Evolutionary conservation across 2,797 vertebrate species (phyloP), one percentile per base, ranked within the genome.

Genomic region (Acestrorhynchus altus): DNA sequence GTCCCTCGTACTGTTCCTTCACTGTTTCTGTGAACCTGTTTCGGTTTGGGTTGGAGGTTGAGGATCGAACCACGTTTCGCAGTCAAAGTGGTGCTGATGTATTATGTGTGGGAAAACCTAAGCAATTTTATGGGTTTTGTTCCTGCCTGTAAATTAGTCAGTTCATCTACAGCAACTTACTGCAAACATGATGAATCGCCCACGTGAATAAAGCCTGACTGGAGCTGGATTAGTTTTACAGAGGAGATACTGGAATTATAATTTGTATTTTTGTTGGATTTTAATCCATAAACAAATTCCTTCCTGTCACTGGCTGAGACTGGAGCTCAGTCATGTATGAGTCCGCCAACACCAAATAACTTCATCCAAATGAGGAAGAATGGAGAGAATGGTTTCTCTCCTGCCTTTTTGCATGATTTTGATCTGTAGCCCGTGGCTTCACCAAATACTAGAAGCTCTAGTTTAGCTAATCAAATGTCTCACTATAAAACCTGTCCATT

Each of bases 211-310:
- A 35, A 60, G 18, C n/a, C 18, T 18, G 39, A 20, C 39, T 40
- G 1, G 9, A 63, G 31, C 60, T 63, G 60, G 60, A 63, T 63
- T 40, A 63, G 60, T 40, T 10, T 20, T 20, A 63, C 60, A 40
- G 18, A 13, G n/a, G 28, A 63, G 18, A 18, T 20, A 3, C 20
- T 60, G 28, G 28, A 1, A 24, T 20, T 24, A 16, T 1, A 18
- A 16, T 18, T 6, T n/a, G n/a, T n/a, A n/a, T n/a, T n/a, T n/a
- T n/a, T n/a, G n/a, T n/a, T n/a, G n/a, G n/a, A n/a, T n/a, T n/a
- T n/a, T n/a, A n/a, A n/a, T n/a, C n/a, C n/a, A n/a, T n/a, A n/a
- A n/a, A n/a, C n/a, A n/a, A n/a, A n/a, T n/a, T n/a, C n/a, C n/a
- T n/a, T n/a, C n/a, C n/a, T n/a, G n/a, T n/a, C n/a, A n/a, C n/a